Conservation (phyloP, 2,113 vertebrate genomes). For the Alces alces region DNA sequence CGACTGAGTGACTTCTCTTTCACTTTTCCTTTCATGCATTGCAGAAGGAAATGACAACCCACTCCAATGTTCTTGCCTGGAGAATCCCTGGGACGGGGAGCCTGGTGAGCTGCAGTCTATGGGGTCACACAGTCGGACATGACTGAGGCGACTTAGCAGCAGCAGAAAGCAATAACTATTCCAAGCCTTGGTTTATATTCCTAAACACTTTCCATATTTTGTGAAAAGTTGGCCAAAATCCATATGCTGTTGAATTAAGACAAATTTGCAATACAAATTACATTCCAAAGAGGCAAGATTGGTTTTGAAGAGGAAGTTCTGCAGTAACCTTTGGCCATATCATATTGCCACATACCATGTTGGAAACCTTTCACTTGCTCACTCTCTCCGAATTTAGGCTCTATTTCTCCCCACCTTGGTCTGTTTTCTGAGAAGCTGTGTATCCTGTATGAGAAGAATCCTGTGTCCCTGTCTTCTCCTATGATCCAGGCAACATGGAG, state of each 20-base stretch:
- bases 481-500: neutral
- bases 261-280: neutral
- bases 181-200: neutral
- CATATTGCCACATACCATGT: neutral
- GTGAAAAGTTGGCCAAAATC: neutral
- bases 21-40: neutral
- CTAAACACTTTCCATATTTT: neutral
- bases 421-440: neutral
- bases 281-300: neutral
- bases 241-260: neutral
- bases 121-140: fast-evolving
- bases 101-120: fast-evolving
- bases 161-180: neutral
- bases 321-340: neutral
- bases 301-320: neutral
- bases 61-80: neutral
- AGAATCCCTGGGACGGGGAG: neutral
- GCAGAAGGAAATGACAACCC: neutral
- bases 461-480: neutral
- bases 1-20: fast-evolving
- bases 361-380: neutral
- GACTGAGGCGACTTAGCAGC: neutral
- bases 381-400: fast-evolving
- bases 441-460: fast-evolving
- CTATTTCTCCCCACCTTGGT: neutral